Base-by-base conservation (phyloP, 1,140 invertebrate genomes). In the Bilobella aurantiaca region DNA sequence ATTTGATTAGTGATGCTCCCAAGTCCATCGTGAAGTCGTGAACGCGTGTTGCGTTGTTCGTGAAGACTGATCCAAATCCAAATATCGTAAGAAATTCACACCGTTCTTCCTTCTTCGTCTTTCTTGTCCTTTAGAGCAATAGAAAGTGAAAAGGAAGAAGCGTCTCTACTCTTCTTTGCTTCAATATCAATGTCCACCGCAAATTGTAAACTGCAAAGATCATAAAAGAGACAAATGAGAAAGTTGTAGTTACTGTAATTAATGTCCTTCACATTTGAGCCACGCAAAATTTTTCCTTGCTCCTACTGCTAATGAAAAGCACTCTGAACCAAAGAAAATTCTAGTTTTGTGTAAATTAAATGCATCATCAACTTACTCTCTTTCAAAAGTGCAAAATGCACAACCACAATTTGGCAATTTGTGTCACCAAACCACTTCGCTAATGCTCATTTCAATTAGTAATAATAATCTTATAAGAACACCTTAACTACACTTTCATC, bases 1-100 rank as follows among this genome's bases (percentile, higher is more conserved):
- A 87, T 78, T 87, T 87, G 73, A 84, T 84, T 76, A 85, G 34
- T 21, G 34, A 68, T 1, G 71, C 68, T 49, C 64, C 71, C 29
- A 66, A 37, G 61, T 73, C 71, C 71, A 73, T 72, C 30, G 62
- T 72, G 64, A 65, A 53, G 5, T 16, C 5, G 14, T 3, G 25
- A 12, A 8, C 12, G n/a, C n/a, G n/a, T n/a, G n/a, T n/a, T n/a
- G n/a, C n/a, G n/a, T n/a, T n/a, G n/a, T n/a, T n/a, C n/a, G n/a
- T n/a, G n/a, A n/a, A n/a, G n/a, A n/a, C n/a, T n/a, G n/a, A n/a
- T n/a, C n/a, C n/a, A n/a, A n/a, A n/a, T n/a, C n/a, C n/a, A n/a
- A n/a, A n/a, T n/a, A n/a, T n/a, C n/a, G n/a, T n/a, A n/a, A n/a
- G n/a, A n/a, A n/a, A n/a, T n/a, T n/a, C n/a, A n/a, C n/a, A n/a